phyloP scores from a whole-genome alignment of 2,113 vertebrate genomes.

The Hippocampus abdominalis region DNA sequence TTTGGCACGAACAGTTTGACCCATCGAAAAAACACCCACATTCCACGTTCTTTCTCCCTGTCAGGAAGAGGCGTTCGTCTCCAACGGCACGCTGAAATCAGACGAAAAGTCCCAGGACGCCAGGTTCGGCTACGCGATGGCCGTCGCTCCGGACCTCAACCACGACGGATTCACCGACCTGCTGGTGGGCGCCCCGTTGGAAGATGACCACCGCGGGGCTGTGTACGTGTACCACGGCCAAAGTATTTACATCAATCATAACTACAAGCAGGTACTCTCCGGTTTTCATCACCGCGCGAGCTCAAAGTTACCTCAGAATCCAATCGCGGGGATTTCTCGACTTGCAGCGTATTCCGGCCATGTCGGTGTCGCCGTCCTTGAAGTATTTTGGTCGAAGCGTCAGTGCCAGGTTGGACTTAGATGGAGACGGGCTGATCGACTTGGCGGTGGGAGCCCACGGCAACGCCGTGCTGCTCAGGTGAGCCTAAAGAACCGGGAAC shows the following conservation, averaged over 20 bases:
- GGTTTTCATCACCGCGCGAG: background rate
- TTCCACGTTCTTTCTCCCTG: conserved; percentile 13
- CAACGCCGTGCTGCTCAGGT: conserved; percentile 85
- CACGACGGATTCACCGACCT: conserved; percentile 82
- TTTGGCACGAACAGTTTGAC: too few relatives aligned
- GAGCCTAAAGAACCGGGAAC: conserved; percentile 20
- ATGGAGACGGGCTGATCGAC: conserved; percentile 85
- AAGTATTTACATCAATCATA: conserved; percentile 70
- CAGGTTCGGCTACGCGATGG: conserved; percentile 85
- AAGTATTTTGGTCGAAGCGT: conserved; percentile 92
- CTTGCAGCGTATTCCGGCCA: conserved; percentile 79
- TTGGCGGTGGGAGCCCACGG: conserved; percentile 89
- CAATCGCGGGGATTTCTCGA: conserved; percentile 8
- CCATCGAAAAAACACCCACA: too few relatives aligned
- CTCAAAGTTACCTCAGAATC: conserved; percentile 15
- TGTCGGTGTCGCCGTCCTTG: conserved; percentile 72
- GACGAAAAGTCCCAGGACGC: conserved; percentile 79
- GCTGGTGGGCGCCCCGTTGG: conserved; percentile 86
- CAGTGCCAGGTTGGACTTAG: conserved; percentile 81
- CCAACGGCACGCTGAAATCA: conserved; percentile 77
- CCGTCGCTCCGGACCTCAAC: conserved; percentile 82
- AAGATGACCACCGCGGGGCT: conserved; percentile 87
- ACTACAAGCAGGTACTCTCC: conserved; percentile 76
- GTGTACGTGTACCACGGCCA: conserved; percentile 85
- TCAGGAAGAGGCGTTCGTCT: conserved; percentile 71